Base-by-base conservation (phyloP, 2,113 vertebrate genomes). In the Theristicus caerulescens region DNA sequence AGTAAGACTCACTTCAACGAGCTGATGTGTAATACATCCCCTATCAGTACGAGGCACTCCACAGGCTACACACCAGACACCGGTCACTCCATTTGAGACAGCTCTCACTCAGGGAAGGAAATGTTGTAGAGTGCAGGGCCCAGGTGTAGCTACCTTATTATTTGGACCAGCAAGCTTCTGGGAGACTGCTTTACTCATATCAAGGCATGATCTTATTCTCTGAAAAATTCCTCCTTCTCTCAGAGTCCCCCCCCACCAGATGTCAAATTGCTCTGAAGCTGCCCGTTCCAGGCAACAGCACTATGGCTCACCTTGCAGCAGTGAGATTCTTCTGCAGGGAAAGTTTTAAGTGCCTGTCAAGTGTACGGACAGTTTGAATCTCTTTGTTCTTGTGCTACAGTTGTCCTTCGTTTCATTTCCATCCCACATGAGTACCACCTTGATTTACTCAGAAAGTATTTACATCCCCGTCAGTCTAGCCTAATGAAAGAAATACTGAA, bases 1-100 rank as follows among this genome's bases (percentile, higher is more conserved):
- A 94, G 86, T 88, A 96, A 96, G 90, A 85, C 90, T 77, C 71
- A 24, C 76, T 91, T 82, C 67, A 73, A 70, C 66, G 59, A 82
- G 36, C 51, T 88, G 69, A 82, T 34, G 82, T 42, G 73, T 52
- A 81, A 76, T 21, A 62, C 78, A 69, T 7, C 80, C 66, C 86
- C 79, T 71, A 12, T 14, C 42, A 74, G 82, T 6, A 46, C 3
- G 62, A 93, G 47, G 82, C 73, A 79, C 86, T 84, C 79, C 76
- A 65, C 71, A 78, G 82, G 64, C 76, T 78, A 51, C 69, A 58
- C 42, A 91, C 80, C n/a, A 78, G 61, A 84, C 57, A 71, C 19
- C 2, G 8, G 32, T 32, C 57, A 17, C 47, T 88, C 72, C 46
- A 21, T 21, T 10, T 44, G 11, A 70, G 20, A 86, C 46, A 20